Evolutionary conservation across 2,888 invertebrate genomes (phyloP), one percentile per base, ranked within the genome.

Genomic region (Ariolimax columbianus): DNA sequence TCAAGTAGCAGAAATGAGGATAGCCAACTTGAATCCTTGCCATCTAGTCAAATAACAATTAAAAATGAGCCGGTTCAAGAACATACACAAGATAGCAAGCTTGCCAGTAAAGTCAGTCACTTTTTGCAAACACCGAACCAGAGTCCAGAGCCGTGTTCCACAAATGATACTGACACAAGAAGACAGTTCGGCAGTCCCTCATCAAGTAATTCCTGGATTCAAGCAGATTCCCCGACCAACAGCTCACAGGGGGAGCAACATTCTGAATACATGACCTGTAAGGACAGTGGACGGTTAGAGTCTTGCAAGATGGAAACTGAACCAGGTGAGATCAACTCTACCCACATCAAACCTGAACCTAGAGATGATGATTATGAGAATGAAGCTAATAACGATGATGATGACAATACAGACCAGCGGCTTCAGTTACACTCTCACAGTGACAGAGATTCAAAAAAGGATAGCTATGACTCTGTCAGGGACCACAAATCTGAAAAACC

Each of bases 41-140:
- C 66, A 40, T 36, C 23, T 23, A 66, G 23, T 9, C 73, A 59
- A 23, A 36, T 82, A 2, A 78, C 68, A 47, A 70, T 86, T 19
- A 87, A 88, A 59, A 43, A 75, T 40, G 87, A 87, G 30, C 83
- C 85, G 7, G 68, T 86, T 66, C 85, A 87, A 43, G 84, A 79
- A 47, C 84, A 84, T 26, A 51, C 75, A 36, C 86, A 86, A 33
- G 86, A 86, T 36, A 63, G 40, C 30, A 83, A 87, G 23, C n/a
- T 40, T 47, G 33, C 75, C 47, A 30, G 7, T 33, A 73, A 82
- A 75, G 30, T 82, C 51, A 75, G 43, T 63, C 82, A 82, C 33
- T 82, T 82, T 43, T 43, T 82, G 43, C 82, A 82, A 19, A 47
- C 59, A 33, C 81, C 81, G 7, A 81, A 7, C 26, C 68, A 66